These are phyloP conservation scores for Archips xylosteana DNA, from an alignment of 2,888 invertebrate genomes.

Conservation along the genomic window DNA sequence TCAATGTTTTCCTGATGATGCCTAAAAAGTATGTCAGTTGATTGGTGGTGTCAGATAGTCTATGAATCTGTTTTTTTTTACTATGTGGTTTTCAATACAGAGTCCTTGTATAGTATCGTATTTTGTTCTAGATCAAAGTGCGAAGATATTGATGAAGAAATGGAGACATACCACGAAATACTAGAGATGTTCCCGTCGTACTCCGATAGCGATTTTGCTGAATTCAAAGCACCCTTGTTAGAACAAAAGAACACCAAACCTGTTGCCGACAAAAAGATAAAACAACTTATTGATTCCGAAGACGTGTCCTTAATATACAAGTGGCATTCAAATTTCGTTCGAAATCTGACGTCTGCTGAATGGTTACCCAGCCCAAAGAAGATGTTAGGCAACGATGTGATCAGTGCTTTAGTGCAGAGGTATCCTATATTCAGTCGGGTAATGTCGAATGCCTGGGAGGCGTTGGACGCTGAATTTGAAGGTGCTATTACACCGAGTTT, in stretches of 20 bases:
- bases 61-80: no score
- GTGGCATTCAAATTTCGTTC: conserved; percentile 87
- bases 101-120: no score
- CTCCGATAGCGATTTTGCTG: conserved; percentile 89
- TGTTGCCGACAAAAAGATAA: conserved; percentile 54
- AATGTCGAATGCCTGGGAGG: conserved; percentile 79
- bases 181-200: conserved; percentile 89
- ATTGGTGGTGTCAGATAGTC: background rate
- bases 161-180: conserved; percentile 87
- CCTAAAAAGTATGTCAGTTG: no score
- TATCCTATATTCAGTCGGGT: conserved; percentile 86
- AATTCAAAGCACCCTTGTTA: conserved; percentile 84
- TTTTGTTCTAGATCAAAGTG: conserved; percentile 84
- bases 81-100: no score
- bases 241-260: conserved; percentile 77
- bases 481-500: conserved; percentile 84
- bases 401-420: conserved; percentile 83
- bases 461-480: conserved; percentile 84
- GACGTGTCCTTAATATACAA: conserved; percentile 86
- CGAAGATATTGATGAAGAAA: conserved; percentile 89
- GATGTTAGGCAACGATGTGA: conserved; percentile 71
- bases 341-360: conserved; percentile 84
- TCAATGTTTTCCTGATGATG: no score
- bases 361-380: conserved; percentile 84
- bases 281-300: conserved; percentile 74